Evolutionary conservation across 2,113 vertebrate species (phyloP).

Genomic region (Bostrychus sinensis): DNA sequence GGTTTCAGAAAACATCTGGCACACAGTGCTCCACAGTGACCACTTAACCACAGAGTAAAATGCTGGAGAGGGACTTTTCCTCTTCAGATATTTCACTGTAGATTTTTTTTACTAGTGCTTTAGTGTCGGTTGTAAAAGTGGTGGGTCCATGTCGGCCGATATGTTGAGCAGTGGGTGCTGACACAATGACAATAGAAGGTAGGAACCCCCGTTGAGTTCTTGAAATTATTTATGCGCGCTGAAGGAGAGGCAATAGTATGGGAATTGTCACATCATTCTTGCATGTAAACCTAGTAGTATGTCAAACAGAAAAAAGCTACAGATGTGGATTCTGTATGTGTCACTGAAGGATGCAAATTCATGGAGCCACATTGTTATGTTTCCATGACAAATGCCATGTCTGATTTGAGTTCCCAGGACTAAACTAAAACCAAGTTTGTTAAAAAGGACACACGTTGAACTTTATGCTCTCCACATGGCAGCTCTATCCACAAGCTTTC

Average conservation of each 20-base stretch:
- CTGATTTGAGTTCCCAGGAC: constrained; percentile 25
- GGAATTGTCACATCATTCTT: constrained; percentile 18
- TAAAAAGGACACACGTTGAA: constrained; percentile 27
- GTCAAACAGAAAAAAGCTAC: background rate
- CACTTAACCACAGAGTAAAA: constrained; percentile 40
- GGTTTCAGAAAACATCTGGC: constrained; percentile 59
- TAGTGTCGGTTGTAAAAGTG: constrained; percentile 46
- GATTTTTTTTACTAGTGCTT: constrained; percentile 30
- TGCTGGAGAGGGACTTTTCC: constrained; percentile 7
- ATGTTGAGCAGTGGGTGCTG: constrained; percentile 45
- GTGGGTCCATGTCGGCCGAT: constrained; percentile 29
- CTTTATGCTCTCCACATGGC: constrained; percentile 21
- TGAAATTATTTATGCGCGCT: constrained; percentile 30
- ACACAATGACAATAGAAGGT: constrained; percentile 47
- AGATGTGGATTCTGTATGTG: constrained; percentile 13
- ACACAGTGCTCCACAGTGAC: constrained; percentile 50
- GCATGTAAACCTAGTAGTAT: constrained; percentile 1
- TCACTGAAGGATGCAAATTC: constrained; percentile 5
- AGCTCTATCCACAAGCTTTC: constrained; percentile 31
- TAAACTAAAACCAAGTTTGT: constrained; percentile 26
- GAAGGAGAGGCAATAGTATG: constrained; percentile 11
- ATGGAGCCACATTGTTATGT: constrained; percentile 33
- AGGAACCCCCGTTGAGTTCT: constrained; percentile 38
- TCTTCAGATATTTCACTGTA: constrained; percentile 18
- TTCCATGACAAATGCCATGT: constrained; percentile 35